Evolutionary conservation across 2,888 invertebrate genomes (phyloP).

Genomic region (Caenorhabditis sp.): DNA sequence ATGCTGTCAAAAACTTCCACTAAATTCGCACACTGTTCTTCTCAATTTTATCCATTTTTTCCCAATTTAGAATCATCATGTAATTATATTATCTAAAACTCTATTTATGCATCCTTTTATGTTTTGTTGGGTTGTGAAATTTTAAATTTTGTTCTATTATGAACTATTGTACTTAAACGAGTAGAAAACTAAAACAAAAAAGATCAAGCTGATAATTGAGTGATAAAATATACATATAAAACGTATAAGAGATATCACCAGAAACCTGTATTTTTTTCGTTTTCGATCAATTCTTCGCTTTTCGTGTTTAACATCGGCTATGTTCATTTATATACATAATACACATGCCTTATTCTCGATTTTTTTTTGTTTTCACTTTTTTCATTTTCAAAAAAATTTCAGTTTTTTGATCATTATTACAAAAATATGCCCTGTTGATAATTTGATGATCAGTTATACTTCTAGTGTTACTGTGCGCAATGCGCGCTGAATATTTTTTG

Average conservation of each 20-base stretch:
- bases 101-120: not conserved
- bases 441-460: too few species aligned
- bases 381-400: not conserved
- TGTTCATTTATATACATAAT: too few species aligned
- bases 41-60: not conserved
- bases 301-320: not conserved
- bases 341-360: not conserved
- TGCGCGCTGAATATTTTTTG: too few species aligned
- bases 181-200: not conserved
- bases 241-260: not conserved
- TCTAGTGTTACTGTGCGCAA: too few species aligned
- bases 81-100: not conserved
- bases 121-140: not conserved
- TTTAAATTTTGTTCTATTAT: not conserved
- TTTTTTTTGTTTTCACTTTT: not conserved
- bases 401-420: too few species aligned
- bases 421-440: too few species aligned
- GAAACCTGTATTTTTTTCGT: not conserved
- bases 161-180: not conserved
- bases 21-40: constrained; percentile 12
- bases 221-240: not conserved
- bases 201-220: not conserved
- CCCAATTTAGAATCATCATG: not conserved
- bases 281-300: not conserved
- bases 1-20: constrained; percentile 76